These are phyloP conservation scores for Bothrops alternatus DNA, from an alignment of 2,797 vertebrate species.

Conservation along the genomic window DNA sequence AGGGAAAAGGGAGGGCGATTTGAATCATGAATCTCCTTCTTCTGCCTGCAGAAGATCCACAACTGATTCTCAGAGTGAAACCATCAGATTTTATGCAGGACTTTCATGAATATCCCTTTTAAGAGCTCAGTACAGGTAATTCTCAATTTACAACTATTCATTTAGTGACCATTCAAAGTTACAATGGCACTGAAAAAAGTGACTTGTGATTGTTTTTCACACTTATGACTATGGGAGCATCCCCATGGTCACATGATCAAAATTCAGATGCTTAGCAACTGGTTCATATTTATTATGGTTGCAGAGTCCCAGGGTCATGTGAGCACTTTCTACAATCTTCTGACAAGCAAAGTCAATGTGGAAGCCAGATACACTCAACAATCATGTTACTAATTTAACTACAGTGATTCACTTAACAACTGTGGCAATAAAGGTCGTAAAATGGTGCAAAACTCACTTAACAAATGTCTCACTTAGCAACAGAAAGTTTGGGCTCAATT, in stretches of 20 bases:
- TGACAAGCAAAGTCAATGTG: background rate
- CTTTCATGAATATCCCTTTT: background rate
- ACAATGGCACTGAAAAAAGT: background rate
- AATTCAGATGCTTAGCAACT: background rate
- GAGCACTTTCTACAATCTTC: background rate
- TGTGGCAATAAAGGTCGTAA: background rate
- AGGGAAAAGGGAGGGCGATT: background rate
- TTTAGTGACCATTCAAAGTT: background rate
- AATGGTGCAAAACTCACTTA: background rate
- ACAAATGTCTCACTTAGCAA: background rate
- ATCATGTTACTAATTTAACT: background rate
- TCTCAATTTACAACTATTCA: background rate
- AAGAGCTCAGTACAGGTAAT: conserved; percentile 25
- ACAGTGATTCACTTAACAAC: background rate
- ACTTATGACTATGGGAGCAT: too few species aligned
- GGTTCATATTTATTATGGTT: background rate
- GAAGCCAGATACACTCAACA: background rate
- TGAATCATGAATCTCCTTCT: background rate
- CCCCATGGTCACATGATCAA: background rate
- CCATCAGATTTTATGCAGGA: background rate
- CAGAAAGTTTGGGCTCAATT: background rate
- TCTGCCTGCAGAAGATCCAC: background rate
- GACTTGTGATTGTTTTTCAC: background rate
- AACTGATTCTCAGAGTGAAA: background rate
- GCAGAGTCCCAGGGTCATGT: background rate